These are phyloP conservation scores for Hyphantria cunea DNA, from an alignment of 1,140 invertebrate species.

Conservation along the genomic window DNA sequence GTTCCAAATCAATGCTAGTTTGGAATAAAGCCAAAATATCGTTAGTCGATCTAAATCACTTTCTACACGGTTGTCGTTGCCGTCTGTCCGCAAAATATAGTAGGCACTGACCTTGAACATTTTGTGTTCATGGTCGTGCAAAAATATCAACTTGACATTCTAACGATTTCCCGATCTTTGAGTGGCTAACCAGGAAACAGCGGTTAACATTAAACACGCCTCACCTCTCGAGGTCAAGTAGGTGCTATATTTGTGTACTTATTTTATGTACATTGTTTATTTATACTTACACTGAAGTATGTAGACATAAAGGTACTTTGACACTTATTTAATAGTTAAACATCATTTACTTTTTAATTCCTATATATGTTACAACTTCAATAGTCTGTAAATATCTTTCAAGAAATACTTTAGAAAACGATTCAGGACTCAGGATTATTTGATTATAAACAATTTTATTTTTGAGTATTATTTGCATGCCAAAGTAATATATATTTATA, in stretches of 20 bases:
- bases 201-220: constrained; percentile 65
- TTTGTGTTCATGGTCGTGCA: constrained; percentile 69
- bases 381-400: too few species aligned
- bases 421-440: too few species aligned
- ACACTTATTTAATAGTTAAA: too few species aligned
- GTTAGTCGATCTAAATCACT: constrained; percentile 68
- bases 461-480: too few species aligned
- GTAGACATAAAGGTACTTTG: too few species aligned
- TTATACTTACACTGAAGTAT: too few species aligned
- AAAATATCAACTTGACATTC: constrained; percentile 80
- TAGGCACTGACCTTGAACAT: constrained; percentile 53
- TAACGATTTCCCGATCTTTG: constrained; percentile 74
- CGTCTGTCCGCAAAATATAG: constrained; percentile 62
- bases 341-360: too few species aligned
- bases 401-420: too few species aligned
- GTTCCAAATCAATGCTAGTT: constrained; percentile 42
- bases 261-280: background rate
- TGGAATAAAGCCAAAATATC: constrained; percentile 53
- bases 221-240: constrained; percentile 56
- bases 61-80: constrained; percentile 68
- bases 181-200: constrained; percentile 75
- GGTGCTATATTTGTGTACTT: constrained; percentile 17
- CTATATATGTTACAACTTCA: too few species aligned
- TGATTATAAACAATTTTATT: too few species aligned
- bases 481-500: too few species aligned